Percentiles rank a stretch among this genome's conserved stretches.
Evolutionary conservation across 2,113 vertebrate genomes (phyloP).

Genomic region (Dissostichus mawsoni): DNA sequence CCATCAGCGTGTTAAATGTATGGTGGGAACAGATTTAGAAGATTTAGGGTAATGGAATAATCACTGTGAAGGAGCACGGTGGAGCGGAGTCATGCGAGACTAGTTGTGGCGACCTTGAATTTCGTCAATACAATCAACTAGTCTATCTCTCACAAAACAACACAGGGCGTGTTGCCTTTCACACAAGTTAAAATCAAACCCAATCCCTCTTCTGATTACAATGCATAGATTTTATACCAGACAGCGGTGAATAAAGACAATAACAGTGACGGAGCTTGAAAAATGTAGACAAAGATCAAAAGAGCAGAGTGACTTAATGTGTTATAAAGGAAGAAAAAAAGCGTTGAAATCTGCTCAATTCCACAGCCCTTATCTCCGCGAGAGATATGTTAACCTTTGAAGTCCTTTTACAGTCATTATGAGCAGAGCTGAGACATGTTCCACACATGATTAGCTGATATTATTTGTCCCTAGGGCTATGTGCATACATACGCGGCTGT

Average conservation of each 20-base stretch:
- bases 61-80: conserved; percentile 52
- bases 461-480: conserved; percentile 20
- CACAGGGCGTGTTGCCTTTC: conserved; percentile 14
- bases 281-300: conserved; percentile 37
- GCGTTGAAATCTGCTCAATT: conserved; percentile 10
- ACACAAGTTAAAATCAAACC: conserved; percentile 40
- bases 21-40: conserved; percentile 66
- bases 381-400: conserved; percentile 62
- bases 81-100: conserved; percentile 59
- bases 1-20: conserved; percentile 59
- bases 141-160: conserved; percentile 35
- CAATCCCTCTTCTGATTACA: conserved; percentile 42
- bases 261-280: background rate
- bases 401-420: conserved; percentile 55
- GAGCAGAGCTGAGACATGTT: conserved; percentile 36
- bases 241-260: conserved; percentile 23
- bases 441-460: conserved; percentile 40
- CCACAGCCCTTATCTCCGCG: conserved; percentile 21
- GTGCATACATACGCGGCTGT: background rate
- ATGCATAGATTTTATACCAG: conserved; percentile 30
- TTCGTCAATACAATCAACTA: conserved; percentile 61
- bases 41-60: conserved; percentile 75
- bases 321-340: background rate
- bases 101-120: conserved; percentile 57
- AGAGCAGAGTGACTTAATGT: conserved; percentile 3